Percentiles rank a stretch among this genome's conserved stretches.
Evolutionary conservation across 2,797 vertebrate species (phyloP).

Genomic region (Rhinatrema bivittatum): DNA sequence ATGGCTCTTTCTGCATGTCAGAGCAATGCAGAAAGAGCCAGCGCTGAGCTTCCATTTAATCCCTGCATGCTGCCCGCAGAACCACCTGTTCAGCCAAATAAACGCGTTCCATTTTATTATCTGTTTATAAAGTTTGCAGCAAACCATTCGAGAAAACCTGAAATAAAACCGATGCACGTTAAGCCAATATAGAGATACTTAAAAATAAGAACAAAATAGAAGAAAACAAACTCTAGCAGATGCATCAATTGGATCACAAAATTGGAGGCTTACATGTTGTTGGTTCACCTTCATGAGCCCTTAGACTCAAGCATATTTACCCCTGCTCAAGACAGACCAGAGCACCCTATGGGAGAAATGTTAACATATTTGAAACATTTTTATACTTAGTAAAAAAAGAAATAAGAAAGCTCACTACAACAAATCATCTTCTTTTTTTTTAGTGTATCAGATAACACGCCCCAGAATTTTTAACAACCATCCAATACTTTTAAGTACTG

Average conservation of each 20-base stretch:
- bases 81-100: conserved; percentile 5
- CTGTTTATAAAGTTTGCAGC: too few relatives aligned
- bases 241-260: conserved; percentile 7
- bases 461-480: not conserved
- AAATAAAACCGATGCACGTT: too few relatives aligned
- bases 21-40: too few relatives aligned
- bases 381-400: too few relatives aligned
- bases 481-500: not conserved
- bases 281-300: not conserved
- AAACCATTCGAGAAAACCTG: too few relatives aligned
- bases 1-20: too few relatives aligned
- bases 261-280: not conserved
- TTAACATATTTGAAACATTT: too few relatives aligned
- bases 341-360: too few relatives aligned
- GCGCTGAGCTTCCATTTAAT: conserved; percentile 20
- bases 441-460: too few relatives aligned
- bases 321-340: not conserved
- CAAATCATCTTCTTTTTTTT: too few relatives aligned
- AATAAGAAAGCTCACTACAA: too few relatives aligned
- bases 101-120: conserved; percentile 7
- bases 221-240: conserved; percentile 17
- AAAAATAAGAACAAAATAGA: conserved; percentile 15
- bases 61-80: conserved; percentile 8
- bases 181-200: too few relatives aligned
- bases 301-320: not conserved